Base-by-base conservation (phyloP, 2,888 invertebrate genomes). In the Hyalella azteca region DNA sequence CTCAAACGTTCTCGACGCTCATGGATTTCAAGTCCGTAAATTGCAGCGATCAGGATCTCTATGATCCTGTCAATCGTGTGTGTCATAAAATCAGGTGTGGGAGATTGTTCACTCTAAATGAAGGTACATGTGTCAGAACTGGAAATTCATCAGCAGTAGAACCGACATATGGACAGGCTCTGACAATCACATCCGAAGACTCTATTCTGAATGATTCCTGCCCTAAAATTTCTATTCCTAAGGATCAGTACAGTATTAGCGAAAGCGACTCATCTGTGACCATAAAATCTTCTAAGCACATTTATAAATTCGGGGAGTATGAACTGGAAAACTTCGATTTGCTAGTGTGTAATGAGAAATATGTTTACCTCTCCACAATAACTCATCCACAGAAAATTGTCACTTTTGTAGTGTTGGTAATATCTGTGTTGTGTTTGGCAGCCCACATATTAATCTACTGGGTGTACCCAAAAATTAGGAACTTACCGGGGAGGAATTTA, bases 401-500 rank as follows among this genome's bases (percentile, higher is more conserved):
- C 15, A 87, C 88, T 11, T 81, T 86, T 4, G 83, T 87, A 15
- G 87, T 87, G 11, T 79, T 88, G 41, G 83, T 86, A 1, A 76
- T 88, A 15, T 89, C 89, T 0, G 81, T 88, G 3, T 60, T 87
- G 7, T 87, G 87, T 41, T 85, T 88, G 3, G 80, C 86, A 0
- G 79, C 88, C 15, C 88, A 88, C 80, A 86, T 89, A 22, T 26
- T 86, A 3, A 85, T 88, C 0, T 88, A 88, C 85, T 78, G 84
- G 4, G 60, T 86, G 5, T 81, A 87, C 4, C 86, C 87, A 15
- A 86, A 87, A 79, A 82, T 87, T 79, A 85, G 87, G 60, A 89
- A 88, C 85, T 85, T 88, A 3, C 88, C 88, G 0, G 89, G 88
- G 3, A 88, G 87, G 81, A 89, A 88, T 79, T 83, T 89, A 13